These are phyloP conservation scores for Platynereis dumerilii DNA, from an alignment of 2,888 invertebrate species.

Conservation along the genomic window DNA sequence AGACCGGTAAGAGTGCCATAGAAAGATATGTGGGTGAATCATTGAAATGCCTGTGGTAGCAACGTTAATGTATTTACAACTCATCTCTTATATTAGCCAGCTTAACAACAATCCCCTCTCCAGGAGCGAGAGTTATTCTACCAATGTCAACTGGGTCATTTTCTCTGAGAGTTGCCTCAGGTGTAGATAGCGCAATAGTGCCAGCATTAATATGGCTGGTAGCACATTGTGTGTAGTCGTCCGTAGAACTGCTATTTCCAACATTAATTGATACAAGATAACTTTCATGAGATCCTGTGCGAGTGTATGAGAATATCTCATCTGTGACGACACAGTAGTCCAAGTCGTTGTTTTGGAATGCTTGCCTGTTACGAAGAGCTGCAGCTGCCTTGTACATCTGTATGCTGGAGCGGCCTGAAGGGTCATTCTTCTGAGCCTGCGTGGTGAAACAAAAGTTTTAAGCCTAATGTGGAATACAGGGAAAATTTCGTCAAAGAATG, in stretches of 20 bases:
- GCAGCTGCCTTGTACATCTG: constrained; percentile 17
- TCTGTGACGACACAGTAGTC: constrained; percentile 14
- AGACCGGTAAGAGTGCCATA: too few relatives aligned
- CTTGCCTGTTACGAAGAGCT: constrained; percentile 3
- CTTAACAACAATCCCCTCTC: constrained; percentile 13
- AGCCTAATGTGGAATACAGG: too few relatives aligned
- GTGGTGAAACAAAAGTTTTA: too few relatives aligned
- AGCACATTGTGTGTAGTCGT: constrained; percentile 3
- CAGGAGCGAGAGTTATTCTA: constrained; percentile 4
- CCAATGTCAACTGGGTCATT: background rate
- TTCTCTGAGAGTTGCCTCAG: too few relatives aligned
- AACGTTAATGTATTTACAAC: too few relatives aligned
- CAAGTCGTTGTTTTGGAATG: constrained; percentile 11
- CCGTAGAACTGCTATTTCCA: constrained; percentile 2
- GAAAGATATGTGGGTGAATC: too few relatives aligned
- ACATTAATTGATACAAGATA: constrained; percentile 19
- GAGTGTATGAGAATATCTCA: constrained; percentile 18
- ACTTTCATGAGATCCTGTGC: background rate
- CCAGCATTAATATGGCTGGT: background rate
- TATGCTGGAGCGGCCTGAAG: constrained; percentile 10
- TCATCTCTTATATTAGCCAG: too few relatives aligned
- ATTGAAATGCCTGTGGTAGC: too few relatives aligned
- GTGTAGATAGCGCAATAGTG: too few relatives aligned
- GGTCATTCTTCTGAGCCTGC: constrained; percentile 15
- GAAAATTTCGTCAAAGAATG: too few relatives aligned